These are phyloP conservation scores for Littorina saxatilis DNA, from an alignment of 1,140 invertebrate genomes.

Conservation along the genomic window DNA sequence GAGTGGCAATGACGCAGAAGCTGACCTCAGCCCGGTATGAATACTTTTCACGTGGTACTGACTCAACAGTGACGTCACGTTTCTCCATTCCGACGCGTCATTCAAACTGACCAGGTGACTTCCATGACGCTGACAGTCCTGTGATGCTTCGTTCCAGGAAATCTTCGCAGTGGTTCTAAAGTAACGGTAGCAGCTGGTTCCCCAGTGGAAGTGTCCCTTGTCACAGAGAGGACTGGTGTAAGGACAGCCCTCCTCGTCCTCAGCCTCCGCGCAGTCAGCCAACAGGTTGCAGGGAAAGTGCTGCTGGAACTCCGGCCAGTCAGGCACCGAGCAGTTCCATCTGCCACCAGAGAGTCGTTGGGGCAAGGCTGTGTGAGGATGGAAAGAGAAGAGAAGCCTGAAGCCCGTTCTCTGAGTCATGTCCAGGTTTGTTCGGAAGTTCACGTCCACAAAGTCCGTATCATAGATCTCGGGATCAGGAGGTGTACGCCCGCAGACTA, in stretches of 20 bases:
- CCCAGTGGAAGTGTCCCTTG: too few relatives aligned
- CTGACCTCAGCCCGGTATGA: too few relatives aligned
- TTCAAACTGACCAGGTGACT: conserved; percentile 1
- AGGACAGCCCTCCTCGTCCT: too few relatives aligned
- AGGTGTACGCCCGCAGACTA: too few relatives aligned
- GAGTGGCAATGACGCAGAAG: too few relatives aligned
- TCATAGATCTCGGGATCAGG: too few relatives aligned
- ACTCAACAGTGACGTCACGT: neutral
- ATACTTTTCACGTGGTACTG: too few relatives aligned
- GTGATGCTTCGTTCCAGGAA: neutral
- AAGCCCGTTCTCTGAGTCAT: neutral
- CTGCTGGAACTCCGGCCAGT: conserved; percentile 9
- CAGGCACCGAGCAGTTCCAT: conserved; percentile 31
- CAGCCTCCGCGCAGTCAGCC: neutral
- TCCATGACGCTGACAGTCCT: neutral
- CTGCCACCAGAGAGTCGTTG: neutral
- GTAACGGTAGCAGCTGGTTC: too few relatives aligned
- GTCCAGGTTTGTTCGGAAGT: too few relatives aligned
- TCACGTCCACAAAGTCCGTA: too few relatives aligned
- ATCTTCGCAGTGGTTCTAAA: neutral
- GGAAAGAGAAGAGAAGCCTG: conserved; percentile 2
- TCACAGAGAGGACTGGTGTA: conserved; percentile 8
- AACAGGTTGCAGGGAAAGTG: conserved; percentile 28
- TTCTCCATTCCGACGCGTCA: neutral
- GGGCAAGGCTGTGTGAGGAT: neutral